Percentiles rank a stretch among this genome's conserved stretches.
Conservation (phyloP, 1,140 invertebrate species). For the Ceratoteleas bidentatus region DNA sequence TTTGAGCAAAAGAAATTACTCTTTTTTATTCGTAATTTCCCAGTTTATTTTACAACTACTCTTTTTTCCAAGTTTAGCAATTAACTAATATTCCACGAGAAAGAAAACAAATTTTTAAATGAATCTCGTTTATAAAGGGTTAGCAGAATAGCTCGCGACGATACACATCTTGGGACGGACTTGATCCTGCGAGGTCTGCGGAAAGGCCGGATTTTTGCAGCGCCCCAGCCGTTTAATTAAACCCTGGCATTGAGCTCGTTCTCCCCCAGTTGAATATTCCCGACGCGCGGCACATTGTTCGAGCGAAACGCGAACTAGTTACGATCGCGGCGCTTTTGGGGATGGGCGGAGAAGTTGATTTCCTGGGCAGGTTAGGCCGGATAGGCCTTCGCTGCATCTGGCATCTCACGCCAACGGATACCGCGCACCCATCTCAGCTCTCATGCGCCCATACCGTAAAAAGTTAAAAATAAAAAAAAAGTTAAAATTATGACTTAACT, state of each 20-base stretch:
- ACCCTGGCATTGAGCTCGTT: slow-evolving; percentile 38
- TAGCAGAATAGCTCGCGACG: neutral
- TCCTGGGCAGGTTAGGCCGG: slow-evolving; percentile 65
- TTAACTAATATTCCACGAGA: too few species aligned
- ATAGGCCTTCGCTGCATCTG: slow-evolving; percentile 53
- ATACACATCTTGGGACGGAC: slow-evolving; percentile 23
- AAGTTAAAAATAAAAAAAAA: too few species aligned
- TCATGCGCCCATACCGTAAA: too few species aligned
- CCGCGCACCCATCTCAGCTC: slow-evolving; percentile 43
- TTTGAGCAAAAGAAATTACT: too few species aligned
- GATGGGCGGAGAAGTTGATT: slow-evolving; percentile 67
- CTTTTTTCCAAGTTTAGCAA: too few species aligned
- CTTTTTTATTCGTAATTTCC: too few species aligned
- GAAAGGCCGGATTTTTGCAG: slow-evolving; percentile 31
- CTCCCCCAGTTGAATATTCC: slow-evolving; percentile 16
- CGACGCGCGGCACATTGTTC: slow-evolving; percentile 61
- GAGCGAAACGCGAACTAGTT: slow-evolving; percentile 59
- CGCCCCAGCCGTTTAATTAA: slow-evolving; percentile 68
- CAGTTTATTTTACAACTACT: too few species aligned
- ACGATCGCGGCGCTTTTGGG: slow-evolving; percentile 69
- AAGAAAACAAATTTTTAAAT: too few species aligned
- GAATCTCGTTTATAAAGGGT: neutral
- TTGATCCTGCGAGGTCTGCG: slow-evolving; percentile 10
- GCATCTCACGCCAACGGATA: slow-evolving; percentile 38
- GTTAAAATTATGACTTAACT: too few species aligned